phyloP scores from a whole-genome alignment of 2,113 vertebrate genomes.

The Oncorhynchus tshawytscha region DNA sequence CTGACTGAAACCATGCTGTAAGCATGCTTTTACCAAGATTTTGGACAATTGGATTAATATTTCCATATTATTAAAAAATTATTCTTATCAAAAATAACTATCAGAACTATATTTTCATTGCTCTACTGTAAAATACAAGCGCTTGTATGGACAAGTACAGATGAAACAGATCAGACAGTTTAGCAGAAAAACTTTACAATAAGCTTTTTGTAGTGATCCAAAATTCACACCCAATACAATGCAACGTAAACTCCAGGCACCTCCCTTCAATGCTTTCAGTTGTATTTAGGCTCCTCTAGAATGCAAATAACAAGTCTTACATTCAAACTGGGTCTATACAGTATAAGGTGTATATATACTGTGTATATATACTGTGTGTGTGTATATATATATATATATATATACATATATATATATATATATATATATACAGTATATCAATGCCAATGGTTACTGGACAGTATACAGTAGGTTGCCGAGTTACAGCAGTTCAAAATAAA shows the following conservation, averaged over 20 bases:
- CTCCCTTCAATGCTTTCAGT: conserved; percentile 36
- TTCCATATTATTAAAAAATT: conserved; percentile 40
- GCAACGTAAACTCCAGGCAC: conserved; percentile 16
- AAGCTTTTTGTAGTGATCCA: conserved; percentile 49
- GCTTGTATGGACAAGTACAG: conserved; percentile 43
- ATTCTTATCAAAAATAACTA: conserved; percentile 42
- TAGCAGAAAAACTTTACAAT: conserved; percentile 45
- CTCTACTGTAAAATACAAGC: conserved; percentile 21
- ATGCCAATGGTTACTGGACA: conserved; percentile 24
- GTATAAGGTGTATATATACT: conserved; percentile 64
- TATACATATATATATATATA: conserved; percentile 65
- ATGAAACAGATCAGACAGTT: conserved; percentile 31
- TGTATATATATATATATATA: conserved; percentile 71
- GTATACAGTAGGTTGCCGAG: conserved; percentile 62
- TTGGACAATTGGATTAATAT: conserved; percentile 36
- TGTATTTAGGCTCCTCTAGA: conserved; percentile 49
- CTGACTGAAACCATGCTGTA: conserved; percentile 67
- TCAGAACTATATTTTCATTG: conserved; percentile 54
- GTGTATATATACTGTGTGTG: conserved; percentile 17
- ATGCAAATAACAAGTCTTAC: conserved; percentile 54
- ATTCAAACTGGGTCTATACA: conserved; percentile 46
- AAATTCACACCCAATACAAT: conserved; percentile 18
- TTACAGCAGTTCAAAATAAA: conserved; percentile 50
- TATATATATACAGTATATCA: conserved; percentile 57
- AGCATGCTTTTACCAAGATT: conserved; percentile 59